Evolutionary conservation across 2,888 invertebrate genomes (phyloP).

Genomic region (Lobophora halterata): DNA sequence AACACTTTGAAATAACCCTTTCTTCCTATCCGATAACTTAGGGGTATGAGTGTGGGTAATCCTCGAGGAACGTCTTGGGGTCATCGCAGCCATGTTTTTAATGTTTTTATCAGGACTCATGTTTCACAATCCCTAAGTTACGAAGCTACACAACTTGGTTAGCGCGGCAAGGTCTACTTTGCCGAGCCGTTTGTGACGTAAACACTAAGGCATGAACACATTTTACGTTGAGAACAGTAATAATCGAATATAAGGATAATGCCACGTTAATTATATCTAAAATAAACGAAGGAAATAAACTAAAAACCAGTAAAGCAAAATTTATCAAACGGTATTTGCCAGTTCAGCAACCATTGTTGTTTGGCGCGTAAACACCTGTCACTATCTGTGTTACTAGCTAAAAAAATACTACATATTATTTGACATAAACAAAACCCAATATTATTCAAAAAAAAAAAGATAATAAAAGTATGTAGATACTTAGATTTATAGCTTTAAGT

Average conservation of each 20-base stretch:
- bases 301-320: slow-evolving; percentile 43
- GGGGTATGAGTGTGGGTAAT: slow-evolving; percentile 74
- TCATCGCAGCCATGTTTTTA: slow-evolving; percentile 58
- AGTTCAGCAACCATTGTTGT: slow-evolving; percentile 59
- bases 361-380: slow-evolving; percentile 80
- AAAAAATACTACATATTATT: not conserved
- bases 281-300: slow-evolving; percentile 29
- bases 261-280: slow-evolving; percentile 25
- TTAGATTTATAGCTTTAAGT: no score
- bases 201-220: slow-evolving; percentile 7
- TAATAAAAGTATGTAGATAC: no score
- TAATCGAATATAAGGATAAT: slow-evolving; percentile 13
- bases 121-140: slow-evolving; percentile 15
- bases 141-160: slow-evolving; percentile 8
- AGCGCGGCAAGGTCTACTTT: slow-evolving; percentile 28
- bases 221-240: slow-evolving; percentile 11
- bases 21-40: slow-evolving; percentile 82
- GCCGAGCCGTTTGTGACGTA: slow-evolving; percentile 14
- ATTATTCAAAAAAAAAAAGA: no score
- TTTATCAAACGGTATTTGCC: slow-evolving; percentile 50
- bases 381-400: slow-evolving; percentile 25
- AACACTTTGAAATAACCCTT: slow-evolving; percentile 79
- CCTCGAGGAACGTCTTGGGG: slow-evolving; percentile 66
- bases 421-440: no score
- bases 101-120: slow-evolving; percentile 33